phyloP scores from a whole-genome alignment of 2,888 invertebrate species.

The Leptura quadrifasciata region DNA sequence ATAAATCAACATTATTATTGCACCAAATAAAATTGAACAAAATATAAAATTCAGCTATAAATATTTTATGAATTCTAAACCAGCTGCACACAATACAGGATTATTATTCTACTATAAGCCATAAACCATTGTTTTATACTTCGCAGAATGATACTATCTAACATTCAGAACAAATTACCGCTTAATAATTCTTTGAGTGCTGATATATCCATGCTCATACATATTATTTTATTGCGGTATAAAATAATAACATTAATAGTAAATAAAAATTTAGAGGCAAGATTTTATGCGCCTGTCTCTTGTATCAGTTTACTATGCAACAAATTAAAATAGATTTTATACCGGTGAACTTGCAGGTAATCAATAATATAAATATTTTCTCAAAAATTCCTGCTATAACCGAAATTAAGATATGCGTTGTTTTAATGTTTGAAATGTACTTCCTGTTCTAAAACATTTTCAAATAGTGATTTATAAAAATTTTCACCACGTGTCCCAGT shows the following conservation, averaged over 20 bases:
- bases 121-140: slow-evolving; percentile 1
- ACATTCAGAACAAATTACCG: slow-evolving; percentile 1
- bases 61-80: slow-evolving; percentile 4
- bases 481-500: no score
- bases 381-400: no score
- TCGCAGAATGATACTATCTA: slow-evolving; percentile 2
- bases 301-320: neutral
- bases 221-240: neutral
- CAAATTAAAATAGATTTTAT: no score
- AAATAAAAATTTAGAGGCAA: neutral
- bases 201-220: neutral
- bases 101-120: neutral
- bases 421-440: no score
- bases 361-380: no score
- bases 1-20: no score
- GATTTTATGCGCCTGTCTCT: neutral
- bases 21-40: no score
- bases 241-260: slow-evolving; percentile 1
- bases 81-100: neutral
- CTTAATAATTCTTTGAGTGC: slow-evolving; percentile 7
- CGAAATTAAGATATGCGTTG: no score
- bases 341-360: no score
- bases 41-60: neutral
- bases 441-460: no score
- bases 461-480: no score